Evolutionary conservation across 1,140 invertebrate genomes (phyloP).

Genomic region (Diploscapter pachys): DNA sequence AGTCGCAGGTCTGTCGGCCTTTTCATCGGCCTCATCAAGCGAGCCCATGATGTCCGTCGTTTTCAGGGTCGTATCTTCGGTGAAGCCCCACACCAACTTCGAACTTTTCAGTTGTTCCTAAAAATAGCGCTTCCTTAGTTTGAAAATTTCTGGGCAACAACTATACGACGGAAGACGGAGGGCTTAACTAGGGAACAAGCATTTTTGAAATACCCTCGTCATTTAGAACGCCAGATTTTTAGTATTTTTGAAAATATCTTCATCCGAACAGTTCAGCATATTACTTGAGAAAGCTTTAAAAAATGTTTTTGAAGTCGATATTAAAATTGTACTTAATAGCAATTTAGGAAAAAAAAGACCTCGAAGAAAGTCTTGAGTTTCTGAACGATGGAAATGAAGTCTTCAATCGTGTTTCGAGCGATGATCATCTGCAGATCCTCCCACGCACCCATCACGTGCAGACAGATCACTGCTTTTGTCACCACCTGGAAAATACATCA

Average conservation of each 20-base stretch:
- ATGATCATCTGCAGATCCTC: constrained; percentile 51
- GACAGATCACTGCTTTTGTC: neutral
- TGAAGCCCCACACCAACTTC: constrained; percentile 5
- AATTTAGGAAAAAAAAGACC: constrained; percentile 16
- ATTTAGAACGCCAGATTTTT: too few species aligned
- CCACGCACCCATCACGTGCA: constrained; percentile 46
- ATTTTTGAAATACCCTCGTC: too few species aligned
- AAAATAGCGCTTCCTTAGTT: constrained; percentile 6
- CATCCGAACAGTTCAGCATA: too few species aligned
- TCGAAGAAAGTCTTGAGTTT: constrained; percentile 51
- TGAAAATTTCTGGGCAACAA: too few species aligned
- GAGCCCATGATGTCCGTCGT: neutral
- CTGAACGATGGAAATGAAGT: constrained; percentile 45
- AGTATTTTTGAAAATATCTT: too few species aligned
- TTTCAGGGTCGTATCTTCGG: neutral
- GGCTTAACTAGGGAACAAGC: too few species aligned
- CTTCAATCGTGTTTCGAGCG: constrained; percentile 47
- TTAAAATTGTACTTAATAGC: neutral
- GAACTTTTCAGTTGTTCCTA: constrained; percentile 48
- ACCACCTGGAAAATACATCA: neutral
- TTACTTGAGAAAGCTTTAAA: too few species aligned
- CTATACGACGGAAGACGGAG: too few species aligned
- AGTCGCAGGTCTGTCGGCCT: constrained; percentile 5
- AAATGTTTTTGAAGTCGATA: too few species aligned
- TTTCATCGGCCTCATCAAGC: constrained; percentile 2